Percentiles rank a stretch among this genome's conserved stretches.
Evolutionary conservation across 2,113 vertebrate genomes (phyloP).

Genomic region (Labeo catla): DNA sequence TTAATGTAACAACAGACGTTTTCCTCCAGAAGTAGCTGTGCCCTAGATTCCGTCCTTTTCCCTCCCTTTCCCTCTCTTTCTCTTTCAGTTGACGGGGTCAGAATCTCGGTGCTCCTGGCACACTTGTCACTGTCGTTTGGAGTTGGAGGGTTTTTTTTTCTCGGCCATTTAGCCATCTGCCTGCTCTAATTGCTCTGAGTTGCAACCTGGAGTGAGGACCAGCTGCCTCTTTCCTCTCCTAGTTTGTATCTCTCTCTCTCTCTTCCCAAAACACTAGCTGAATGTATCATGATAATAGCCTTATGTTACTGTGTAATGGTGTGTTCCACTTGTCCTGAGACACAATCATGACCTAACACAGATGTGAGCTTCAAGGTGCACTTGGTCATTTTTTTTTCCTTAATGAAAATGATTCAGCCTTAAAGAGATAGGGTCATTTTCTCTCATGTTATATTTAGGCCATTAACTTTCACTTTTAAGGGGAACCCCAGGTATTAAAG

Average conservation of each 20-base stretch:
- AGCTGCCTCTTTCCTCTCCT: constrained; percentile 44
- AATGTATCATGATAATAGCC: constrained; percentile 38
- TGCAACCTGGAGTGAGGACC: constrained; percentile 64
- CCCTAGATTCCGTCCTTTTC: constrained; percentile 52
- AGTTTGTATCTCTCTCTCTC: constrained; percentile 7
- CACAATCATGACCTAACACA: constrained; percentile 9
- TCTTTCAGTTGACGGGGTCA: constrained; percentile 52
- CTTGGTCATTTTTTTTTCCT: background rate
- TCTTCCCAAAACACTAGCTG: constrained; percentile 2
- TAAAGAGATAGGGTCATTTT: constrained; percentile 1
- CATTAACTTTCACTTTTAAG: too few relatives aligned
- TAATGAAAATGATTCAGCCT: background rate
- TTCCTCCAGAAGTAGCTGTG: constrained; percentile 50
- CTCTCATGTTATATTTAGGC: too few relatives aligned
- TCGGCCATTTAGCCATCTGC: constrained; percentile 78
- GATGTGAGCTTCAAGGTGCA: constrained; percentile 5
- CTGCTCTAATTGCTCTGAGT: constrained; percentile 80
- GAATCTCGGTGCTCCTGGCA: constrained; percentile 45
- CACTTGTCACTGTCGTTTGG: constrained; percentile 54
- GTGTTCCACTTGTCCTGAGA: constrained; percentile 19
- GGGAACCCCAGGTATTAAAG: too few relatives aligned
- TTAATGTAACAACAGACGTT: constrained; percentile 40
- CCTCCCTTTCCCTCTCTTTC: constrained; percentile 9
- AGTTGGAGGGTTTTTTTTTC: constrained; percentile 24
- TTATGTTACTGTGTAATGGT: constrained; percentile 32